These are phyloP conservation scores for Bemisia tabaci DNA, from an alignment of 1,140 invertebrate genomes.

Conservation along the genomic window DNA sequence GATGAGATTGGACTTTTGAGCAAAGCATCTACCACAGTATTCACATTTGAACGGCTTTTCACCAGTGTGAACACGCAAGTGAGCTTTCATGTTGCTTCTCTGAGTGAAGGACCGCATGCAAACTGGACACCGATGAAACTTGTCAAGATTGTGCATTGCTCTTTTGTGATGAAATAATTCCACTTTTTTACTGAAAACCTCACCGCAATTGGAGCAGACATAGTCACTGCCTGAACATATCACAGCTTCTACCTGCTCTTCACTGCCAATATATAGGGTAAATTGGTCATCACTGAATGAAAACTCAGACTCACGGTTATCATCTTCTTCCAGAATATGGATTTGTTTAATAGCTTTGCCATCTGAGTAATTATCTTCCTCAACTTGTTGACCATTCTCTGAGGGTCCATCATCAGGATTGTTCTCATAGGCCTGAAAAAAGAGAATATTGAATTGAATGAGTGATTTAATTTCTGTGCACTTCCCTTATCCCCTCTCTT, in stretches of 20 bases:
- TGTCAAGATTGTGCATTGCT: background rate
- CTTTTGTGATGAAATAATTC: slow-evolving; percentile 4
- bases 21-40: slow-evolving; percentile 38
- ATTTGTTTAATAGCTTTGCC: no score
- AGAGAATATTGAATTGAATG: no score
- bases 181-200: background rate
- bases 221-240: background rate
- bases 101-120: slow-evolving; percentile 32
- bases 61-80: slow-evolving; percentile 36
- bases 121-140: slow-evolving; percentile 31
- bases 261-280: background rate
- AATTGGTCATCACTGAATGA: background rate
- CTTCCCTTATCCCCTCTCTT: no score
- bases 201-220: slow-evolving; percentile 1
- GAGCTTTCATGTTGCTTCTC: slow-evolving; percentile 20
- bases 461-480: no score
- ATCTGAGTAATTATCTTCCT: no score
- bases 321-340: no score
- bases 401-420: no score
- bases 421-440: no score
- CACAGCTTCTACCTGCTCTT: background rate
- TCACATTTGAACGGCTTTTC: slow-evolving; percentile 45
- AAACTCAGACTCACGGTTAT: no score
- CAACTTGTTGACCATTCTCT: no score
- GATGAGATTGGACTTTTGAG: slow-evolving; percentile 35